Evolutionary conservation across 2,113 vertebrate species (phyloP).

Genomic region (Callopanchax toddi): DNA sequence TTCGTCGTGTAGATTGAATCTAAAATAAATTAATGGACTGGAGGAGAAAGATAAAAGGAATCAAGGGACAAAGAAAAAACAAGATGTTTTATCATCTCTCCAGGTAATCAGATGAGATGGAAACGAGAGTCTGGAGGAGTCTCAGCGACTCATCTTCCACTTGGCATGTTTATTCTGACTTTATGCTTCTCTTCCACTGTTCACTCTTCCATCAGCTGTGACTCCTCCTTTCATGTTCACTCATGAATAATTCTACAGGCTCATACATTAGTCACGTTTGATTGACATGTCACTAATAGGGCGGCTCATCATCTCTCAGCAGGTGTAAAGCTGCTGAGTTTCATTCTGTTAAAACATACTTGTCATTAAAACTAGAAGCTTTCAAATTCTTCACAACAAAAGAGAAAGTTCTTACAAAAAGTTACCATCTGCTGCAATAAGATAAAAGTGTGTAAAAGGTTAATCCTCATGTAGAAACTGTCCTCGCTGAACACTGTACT

Average conservation of each 20-base stretch:
- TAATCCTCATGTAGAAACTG: too few species aligned
- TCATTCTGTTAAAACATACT: slow-evolving; percentile 12
- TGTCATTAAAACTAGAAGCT: too few species aligned
- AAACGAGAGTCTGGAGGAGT: too few species aligned
- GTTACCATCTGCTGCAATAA: too few species aligned
- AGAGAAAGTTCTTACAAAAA: too few species aligned
- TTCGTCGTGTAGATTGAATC: too few species aligned
- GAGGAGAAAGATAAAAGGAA: too few species aligned
- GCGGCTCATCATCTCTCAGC: slow-evolving; percentile 21
- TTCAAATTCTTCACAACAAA: too few species aligned
- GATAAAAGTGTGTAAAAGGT: too few species aligned
- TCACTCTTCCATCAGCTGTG: slow-evolving; percentile 18
- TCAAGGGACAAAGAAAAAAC: neutral
- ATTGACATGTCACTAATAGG: slow-evolving; percentile 35
- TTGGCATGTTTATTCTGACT: slow-evolving; percentile 10
- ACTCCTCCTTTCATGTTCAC: slow-evolving; percentile 49
- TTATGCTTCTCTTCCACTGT: neutral
- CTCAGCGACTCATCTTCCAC: slow-evolving; percentile 20
- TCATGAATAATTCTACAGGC: slow-evolving; percentile 46
- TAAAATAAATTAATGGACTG: too few species aligned
- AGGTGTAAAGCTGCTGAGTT: slow-evolving; percentile 14
- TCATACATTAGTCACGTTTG: slow-evolving; percentile 43
- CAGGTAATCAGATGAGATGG: neutral
- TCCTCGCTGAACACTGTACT: slow-evolving; percentile 75
- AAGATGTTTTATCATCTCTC: neutral